Base-by-base conservation (phyloP, 1,140 invertebrate genomes). In the Psilanteris sp. region DNA sequence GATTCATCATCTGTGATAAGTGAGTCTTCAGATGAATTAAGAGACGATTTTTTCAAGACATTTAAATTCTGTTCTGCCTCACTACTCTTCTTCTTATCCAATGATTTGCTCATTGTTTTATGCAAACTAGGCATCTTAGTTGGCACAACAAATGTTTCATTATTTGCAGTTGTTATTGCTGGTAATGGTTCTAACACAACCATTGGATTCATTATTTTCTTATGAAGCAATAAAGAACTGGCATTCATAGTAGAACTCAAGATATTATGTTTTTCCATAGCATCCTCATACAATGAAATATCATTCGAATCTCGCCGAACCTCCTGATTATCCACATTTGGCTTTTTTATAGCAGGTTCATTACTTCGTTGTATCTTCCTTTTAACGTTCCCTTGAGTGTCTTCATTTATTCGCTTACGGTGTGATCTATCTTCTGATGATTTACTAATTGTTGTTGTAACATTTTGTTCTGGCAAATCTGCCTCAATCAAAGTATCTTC, bases 1-100 rank as follows among this genome's bases (percentile, higher is more conserved):
- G 87, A 87, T 46, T 89, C 86, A 13, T 89, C 87, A 2, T 89
- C 87, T 4, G 87, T 88, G 0, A 89, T 79, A 4, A 89, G 66
- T 2, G 78, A 82, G 36, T 85, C 62, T 9, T 18, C 74, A 0
- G 52, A 73, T 1, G 10, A 16, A 64, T 4, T 79, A 13, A 36
- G 50, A 41, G 31, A 20, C 0, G 20, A 27, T 22, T 7, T 72
- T 52, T 14, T 29, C 22, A 24, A 11, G 20, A 5, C 41, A 27
- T 27, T 10, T 15, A 5, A 13, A 10, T 32, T 1, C 11, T 9
- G 14, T 26, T 34, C 29, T 37, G 0, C 4, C 8, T 50, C 24
- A 8, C 11, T 5, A 7, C 26, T 52, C 8, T 54, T 61, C 0
- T 24, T 59, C 5, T 31, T 36, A n/a, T 48, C 13, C 3, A 32